Base-by-base conservation (phyloP, 2,888 invertebrate species). In the Tetropium fuscum region DNA sequence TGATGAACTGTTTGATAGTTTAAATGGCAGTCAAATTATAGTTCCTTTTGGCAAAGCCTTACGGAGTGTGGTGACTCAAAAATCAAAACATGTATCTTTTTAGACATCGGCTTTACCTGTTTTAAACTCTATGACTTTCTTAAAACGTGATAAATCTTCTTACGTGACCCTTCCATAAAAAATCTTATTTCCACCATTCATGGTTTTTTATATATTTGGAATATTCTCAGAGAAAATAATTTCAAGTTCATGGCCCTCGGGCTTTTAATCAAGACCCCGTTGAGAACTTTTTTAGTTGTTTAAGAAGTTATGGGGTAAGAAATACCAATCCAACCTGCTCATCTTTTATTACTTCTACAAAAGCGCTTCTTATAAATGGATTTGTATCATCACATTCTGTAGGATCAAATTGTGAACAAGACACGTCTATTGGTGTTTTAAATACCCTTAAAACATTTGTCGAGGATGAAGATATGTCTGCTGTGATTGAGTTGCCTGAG, bases 221-320 rank as follows among this genome's bases (percentile, higher is more conserved):
- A 48, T 3, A 34, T 11, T 2, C n/a, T 51, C 4, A 40, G 40
- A 16, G 51, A 40, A 13, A 2, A 15, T 8, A 10, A 18, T 1
- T 51, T 51, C 18, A 7, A 51, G 10, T 27, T 18, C 16, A 40
- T 51, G 16, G 16, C 3, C 25, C 51, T 40, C 15, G 51, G 7
- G 5, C 11, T 10, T 48, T 49, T 10, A 49, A 49, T 19, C 63
- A 64, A 38, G 65, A 65, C 25, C 60, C 65, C 8, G 7, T 65
- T 15, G 60, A 65, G 44, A 65, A 65, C 25, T 60, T 60, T 41
- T 60, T 65, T 48, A 19, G 40, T n/a, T 18, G 34, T 4, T 54
- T 65, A 27, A 56, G 59, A 45, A 55, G 55, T 16, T 47, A 51
- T 22, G 60, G 63, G n/a, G 43, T 38, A 30, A 45, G 63, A 45